Conservation (phyloP, 2,113 vertebrate genomes). For the Alethe diademata region DNA sequence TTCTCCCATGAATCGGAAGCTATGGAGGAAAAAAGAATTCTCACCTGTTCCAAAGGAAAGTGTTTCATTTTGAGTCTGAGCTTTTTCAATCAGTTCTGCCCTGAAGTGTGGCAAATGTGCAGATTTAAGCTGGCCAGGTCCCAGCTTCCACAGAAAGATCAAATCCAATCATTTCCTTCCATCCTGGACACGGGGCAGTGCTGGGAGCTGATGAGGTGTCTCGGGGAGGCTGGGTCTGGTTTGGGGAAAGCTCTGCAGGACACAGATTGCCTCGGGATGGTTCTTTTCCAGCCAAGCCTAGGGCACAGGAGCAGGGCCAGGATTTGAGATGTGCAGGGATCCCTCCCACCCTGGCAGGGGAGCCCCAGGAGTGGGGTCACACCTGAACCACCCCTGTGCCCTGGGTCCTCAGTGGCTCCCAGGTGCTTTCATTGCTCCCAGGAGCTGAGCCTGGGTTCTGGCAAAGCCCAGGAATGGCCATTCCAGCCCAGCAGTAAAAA, state of each 20-base stretch:
- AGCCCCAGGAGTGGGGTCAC: background rate
- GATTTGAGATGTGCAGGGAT: background rate
- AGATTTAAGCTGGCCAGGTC: background rate
- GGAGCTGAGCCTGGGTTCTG: background rate
- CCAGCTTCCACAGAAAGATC: background rate
- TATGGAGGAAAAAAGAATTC: background rate
- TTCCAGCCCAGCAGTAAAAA: background rate
- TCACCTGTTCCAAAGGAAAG: background rate
- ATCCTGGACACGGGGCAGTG: background rate
- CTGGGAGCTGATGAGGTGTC: background rate
- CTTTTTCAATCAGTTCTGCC: background rate
- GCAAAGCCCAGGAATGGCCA: background rate
- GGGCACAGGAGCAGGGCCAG: background rate
- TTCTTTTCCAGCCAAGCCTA: background rate
- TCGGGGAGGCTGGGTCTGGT: background rate
- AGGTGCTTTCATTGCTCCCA: background rate
- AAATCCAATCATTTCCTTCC: background rate
- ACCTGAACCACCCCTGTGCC: background rate
- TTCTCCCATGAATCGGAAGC: background rate
- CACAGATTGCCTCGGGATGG: background rate
- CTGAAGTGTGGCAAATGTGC: background rate
- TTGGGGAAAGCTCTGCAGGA: background rate
- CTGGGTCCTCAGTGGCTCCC: background rate
- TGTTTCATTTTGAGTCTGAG: background rate
- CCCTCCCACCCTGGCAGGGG: background rate